phyloP scores from a whole-genome alignment of 2,888 invertebrate species.

The Ormia ochracea region DNA sequence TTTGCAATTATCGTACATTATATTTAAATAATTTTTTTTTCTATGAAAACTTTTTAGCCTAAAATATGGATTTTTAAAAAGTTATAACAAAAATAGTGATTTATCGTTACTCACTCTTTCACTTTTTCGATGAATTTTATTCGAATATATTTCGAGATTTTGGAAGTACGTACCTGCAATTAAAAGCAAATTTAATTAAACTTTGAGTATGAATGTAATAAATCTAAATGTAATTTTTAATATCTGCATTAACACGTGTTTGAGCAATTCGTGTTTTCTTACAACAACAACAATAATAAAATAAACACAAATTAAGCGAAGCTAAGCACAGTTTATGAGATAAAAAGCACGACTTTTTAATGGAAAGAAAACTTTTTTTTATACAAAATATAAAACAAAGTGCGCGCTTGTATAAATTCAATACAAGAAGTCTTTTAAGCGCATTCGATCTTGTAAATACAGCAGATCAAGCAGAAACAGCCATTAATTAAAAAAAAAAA shows the following conservation, averaged over 20 bases:
- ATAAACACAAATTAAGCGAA: background rate
- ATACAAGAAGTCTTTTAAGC: conserved; percentile 37
- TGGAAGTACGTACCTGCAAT: conserved; percentile 51
- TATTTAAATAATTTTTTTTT: no score
- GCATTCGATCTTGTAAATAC: conserved; percentile 32
- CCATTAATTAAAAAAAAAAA: conserved; percentile 23
- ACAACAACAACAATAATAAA: background rate
- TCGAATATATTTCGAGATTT: background rate
- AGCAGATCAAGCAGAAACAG: background rate
- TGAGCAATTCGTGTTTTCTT: background rate
- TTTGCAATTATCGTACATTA: no score
- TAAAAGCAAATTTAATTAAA: conserved; percentile 47
- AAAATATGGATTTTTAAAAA: no score
- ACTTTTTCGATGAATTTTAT: background rate
- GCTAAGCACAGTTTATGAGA: conserved; percentile 14
- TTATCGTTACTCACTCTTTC: background rate
- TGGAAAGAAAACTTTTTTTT: background rate
- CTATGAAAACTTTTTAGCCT: no score
- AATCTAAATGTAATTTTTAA: background rate
- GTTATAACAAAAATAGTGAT: no score
- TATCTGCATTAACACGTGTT: background rate
- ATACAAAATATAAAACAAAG: background rate
- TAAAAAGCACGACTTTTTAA: no score
- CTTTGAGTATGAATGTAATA: background rate
- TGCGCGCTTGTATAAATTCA: background rate